Percentiles rank a stretch among this genome's conserved stretches.
Evolutionary conservation across 2,888 invertebrate genomes (phyloP).

Genomic region (Ectemnius cavifrons): DNA sequence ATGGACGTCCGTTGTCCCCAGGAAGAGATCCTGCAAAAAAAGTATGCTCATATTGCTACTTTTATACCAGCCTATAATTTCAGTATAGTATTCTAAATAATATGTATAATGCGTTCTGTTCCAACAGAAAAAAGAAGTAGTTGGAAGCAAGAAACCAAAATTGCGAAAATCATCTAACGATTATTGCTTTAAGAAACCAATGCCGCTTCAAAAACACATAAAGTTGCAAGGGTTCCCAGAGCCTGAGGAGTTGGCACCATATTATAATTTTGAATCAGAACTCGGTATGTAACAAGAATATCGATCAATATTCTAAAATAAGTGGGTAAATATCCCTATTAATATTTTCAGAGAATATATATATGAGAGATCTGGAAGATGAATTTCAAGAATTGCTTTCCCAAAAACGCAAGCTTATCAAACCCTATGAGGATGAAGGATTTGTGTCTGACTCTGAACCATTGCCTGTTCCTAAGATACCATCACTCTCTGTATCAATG

Average conservation of each 20-base stretch:
- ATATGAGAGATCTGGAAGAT: slow-evolving; percentile 37
- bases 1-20: slow-evolving; percentile 38
- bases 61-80: not conserved
- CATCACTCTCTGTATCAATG: too few species aligned
- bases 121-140: slow-evolving; percentile 22
- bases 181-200: slow-evolving; percentile 58
- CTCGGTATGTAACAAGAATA: slow-evolving; percentile 29
- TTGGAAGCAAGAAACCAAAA: slow-evolving; percentile 33
- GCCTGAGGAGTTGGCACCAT: slow-evolving; percentile 57
- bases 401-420: slow-evolving; percentile 23
- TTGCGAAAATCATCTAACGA: slow-evolving; percentile 39
- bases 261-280: slow-evolving; percentile 45
- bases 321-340: not conserved
- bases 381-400: slow-evolving; percentile 38
- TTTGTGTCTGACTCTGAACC: slow-evolving; percentile 49
- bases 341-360: slow-evolving; percentile 39
- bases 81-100: not conserved
- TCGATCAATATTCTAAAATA: not conserved
- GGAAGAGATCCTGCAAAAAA: slow-evolving; percentile 29
- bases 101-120: slow-evolving; percentile 23
- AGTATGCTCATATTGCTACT: slow-evolving; percentile 26
- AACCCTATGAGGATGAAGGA: slow-evolving; percentile 52
- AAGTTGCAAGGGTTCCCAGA: slow-evolving; percentile 39
- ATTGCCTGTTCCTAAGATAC: too few species aligned
- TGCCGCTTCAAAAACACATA: slow-evolving; percentile 31